These are phyloP conservation scores for Sebastes jordani DNA, from an alignment of 2,797 vertebrate genomes.

Conservation along the genomic window DNA sequence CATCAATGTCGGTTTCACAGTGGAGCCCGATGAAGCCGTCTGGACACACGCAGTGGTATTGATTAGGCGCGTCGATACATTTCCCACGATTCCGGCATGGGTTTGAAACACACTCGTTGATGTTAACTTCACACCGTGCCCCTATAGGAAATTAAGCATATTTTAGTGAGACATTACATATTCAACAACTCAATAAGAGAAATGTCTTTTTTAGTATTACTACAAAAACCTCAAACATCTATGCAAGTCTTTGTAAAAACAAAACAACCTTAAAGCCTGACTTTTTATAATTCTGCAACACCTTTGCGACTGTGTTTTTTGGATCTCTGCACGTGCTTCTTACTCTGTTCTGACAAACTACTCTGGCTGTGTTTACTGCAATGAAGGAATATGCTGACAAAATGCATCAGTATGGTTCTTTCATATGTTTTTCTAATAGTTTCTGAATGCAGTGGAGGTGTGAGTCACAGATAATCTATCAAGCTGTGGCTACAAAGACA, in stretches of 20 bases:
- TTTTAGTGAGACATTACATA: slow-evolving; percentile 9
- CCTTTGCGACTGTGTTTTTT: not conserved
- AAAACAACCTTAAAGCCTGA: not conserved
- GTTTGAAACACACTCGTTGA: slow-evolving; percentile 82
- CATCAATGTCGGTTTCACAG: slow-evolving; percentile 84
- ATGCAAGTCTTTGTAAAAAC: not conserved
- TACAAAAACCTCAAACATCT: not conserved
- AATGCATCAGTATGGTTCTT: not conserved
- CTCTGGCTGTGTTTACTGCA: not conserved
- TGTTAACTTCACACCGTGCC: slow-evolving; percentile 78
- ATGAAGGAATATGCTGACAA: slow-evolving; percentile 11
- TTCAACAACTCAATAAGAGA: not conserved
- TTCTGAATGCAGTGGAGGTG: not conserved
- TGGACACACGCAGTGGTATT: slow-evolving; percentile 82
- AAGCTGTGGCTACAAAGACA: not conserved
- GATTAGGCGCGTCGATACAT: slow-evolving; percentile 79
- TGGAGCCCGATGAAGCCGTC: slow-evolving; percentile 79
- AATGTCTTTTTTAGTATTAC: not conserved
- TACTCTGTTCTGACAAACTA: not conserved
- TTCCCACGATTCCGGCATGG: slow-evolving; percentile 84
- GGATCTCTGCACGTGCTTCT: not conserved
- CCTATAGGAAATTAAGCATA: slow-evolving; percentile 72
- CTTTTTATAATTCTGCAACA: slow-evolving; percentile 6
- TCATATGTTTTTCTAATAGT: not conserved
- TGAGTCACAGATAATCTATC: not conserved